Evolutionary conservation across 2,797 vertebrate species (phyloP), one percentile per base, ranked within the genome.

Genomic region (Sebastes baramenuke): DNA sequence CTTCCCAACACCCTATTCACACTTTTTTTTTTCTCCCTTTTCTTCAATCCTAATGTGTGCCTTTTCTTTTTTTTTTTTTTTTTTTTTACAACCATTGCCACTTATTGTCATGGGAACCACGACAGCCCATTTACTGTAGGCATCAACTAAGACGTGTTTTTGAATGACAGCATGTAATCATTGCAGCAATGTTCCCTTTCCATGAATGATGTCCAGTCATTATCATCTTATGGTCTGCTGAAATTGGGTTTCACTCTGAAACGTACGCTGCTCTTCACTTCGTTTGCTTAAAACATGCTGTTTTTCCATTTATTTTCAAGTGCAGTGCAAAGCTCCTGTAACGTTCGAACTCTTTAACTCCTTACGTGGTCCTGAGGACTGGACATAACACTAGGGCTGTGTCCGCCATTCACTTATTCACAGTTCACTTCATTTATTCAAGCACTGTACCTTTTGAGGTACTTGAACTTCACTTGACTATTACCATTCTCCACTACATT

Each of bases 91-190:
- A 2, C 13, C 4, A 4, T 71, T 18, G 59, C 67, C 14, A 25
- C 46, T 12, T 29, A 71, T 29, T 34, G 52, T 38, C 75, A 72
- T n/a, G 22, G 46, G 38, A 78, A 75, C 62, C 8, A 69, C 25
- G 3, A 62, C 14, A 56, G 54, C 8, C 42, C 20, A 72, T 67
- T 80, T 67, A 54, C 4, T n/a, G 9, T 10, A 62, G 30, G 13
- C 52, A 32, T 62, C 20, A 67, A 24, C 30, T 34, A 25, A 27
- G 25, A 72, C 24, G 24, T 30, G 10, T 20, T 73, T 59, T 38
- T 46, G 59, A 82, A 70, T 27, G 66, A 67, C 52, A 76, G 66
- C 52, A 30, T 80, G 25, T 67, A 66, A 67, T 75, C n/a, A 49
- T 71, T 61, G 1, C 27, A 7, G 38, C 30, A 76, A 29, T 54